phyloP scores from a whole-genome alignment of 2,888 invertebrate species.

The Drosophila quinaria region DNA sequence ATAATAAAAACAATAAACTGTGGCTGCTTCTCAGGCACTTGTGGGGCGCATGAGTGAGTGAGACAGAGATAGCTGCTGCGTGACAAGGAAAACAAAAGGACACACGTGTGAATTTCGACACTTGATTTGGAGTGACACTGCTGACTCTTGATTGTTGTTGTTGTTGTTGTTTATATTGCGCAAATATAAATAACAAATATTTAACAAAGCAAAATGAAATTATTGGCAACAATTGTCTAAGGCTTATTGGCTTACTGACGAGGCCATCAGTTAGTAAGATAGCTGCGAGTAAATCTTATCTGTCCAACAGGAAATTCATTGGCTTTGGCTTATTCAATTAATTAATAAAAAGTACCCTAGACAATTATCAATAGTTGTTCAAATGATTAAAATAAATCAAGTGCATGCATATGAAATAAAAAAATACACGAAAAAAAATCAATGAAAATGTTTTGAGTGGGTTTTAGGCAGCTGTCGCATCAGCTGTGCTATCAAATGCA shows the following conservation, averaged over 20 bases:
- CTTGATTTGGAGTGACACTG: slow-evolving; percentile 55
- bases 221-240: slow-evolving; percentile 61
- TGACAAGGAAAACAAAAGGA: slow-evolving; percentile 58
- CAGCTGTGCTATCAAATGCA: slow-evolving; percentile 50
- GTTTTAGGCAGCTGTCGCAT: slow-evolving; percentile 12
- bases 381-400: slow-evolving; percentile 48
- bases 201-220: slow-evolving; percentile 59
- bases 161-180: slow-evolving; percentile 43
- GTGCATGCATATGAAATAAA: slow-evolving; percentile 25
- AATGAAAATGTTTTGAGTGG: neutral
- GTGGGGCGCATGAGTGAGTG: slow-evolving; percentile 17
- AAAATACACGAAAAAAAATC: neutral
- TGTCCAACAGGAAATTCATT: slow-evolving; percentile 41
- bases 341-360: slow-evolving; percentile 40
- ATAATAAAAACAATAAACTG: slow-evolving; percentile 24
- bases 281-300: slow-evolving; percentile 50
- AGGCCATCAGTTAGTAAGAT: slow-evolving; percentile 39
- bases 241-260: slow-evolving; percentile 54
- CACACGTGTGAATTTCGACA: slow-evolving; percentile 70
- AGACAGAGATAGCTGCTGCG: slow-evolving; percentile 21
- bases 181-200: slow-evolving; percentile 72
- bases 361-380: slow-evolving; percentile 24
- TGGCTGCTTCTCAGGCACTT: slow-evolving; percentile 30
- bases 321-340: slow-evolving; percentile 63
- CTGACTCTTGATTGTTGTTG: slow-evolving; percentile 22